phyloP scores from a whole-genome alignment of 2,888 invertebrate species.

The Apeira syringaria region DNA sequence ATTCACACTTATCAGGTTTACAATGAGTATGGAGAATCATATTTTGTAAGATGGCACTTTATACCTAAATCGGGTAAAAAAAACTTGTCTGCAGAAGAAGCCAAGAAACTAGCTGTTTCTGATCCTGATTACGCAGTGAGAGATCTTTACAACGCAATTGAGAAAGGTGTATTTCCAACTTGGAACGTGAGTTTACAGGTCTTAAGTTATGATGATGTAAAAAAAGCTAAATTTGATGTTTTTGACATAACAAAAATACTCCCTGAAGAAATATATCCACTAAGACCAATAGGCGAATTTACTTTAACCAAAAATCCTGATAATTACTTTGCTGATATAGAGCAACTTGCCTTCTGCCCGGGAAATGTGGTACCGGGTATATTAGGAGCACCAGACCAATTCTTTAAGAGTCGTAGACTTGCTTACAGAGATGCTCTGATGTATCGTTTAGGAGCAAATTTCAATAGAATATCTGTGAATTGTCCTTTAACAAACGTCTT shows the following conservation, averaged over 20 bases:
- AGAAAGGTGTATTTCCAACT: conserved; percentile 85
- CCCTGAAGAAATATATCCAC: conserved; percentile 88
- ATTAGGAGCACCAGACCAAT: conserved; percentile 93
- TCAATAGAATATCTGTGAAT: conserved; percentile 94
- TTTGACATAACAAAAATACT: conserved; percentile 96
- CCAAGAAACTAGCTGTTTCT: conserved; percentile 84
- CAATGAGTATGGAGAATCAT: conserved; percentile 86
- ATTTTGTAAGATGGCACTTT: conserved; percentile 94
- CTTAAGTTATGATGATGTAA: conserved; percentile 91
- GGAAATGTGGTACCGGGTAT: conserved; percentile 94
- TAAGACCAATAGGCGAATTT: conserved; percentile 91
- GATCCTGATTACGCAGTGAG: conserved; percentile 95
- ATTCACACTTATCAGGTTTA: conserved; percentile 95
- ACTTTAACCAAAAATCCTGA: conserved; percentile 92
- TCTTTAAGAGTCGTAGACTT: conserved; percentile 91
- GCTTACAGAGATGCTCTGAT: conserved; percentile 93
- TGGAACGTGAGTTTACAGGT: conserved; percentile 92
- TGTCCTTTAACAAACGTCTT: conserved; percentile 88
- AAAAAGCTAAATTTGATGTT: conserved; percentile 90
- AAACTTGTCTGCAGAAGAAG: conserved; percentile 86
- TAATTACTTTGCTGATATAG: conserved; percentile 95
- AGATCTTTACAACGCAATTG: conserved; percentile 94
- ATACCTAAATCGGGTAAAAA: conserved; percentile 94
- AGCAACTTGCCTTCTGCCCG: conserved; percentile 93
- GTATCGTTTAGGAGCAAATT: conserved; percentile 93